Evolutionary conservation across 2,888 invertebrate genomes (phyloP).

Genomic region (Trachelus tabidus): DNA sequence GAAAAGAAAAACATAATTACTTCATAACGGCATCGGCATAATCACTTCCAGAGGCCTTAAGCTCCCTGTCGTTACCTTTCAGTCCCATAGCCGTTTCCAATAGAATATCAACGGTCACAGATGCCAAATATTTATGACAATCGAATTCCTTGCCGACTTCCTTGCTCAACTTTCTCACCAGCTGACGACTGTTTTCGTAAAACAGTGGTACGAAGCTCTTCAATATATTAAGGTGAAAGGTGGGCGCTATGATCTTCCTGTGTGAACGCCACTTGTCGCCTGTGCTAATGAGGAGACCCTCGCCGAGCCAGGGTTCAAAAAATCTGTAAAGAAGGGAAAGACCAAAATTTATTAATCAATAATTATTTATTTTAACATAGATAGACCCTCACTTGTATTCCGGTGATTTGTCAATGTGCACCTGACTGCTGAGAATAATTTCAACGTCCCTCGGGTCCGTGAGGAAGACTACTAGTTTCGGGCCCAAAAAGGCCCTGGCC

Average conservation of each 20-base stretch:
- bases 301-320: slow-evolving; percentile 64
- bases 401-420: slow-evolving; percentile 59
- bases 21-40: slow-evolving; percentile 72
- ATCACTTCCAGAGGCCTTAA: slow-evolving; percentile 67
- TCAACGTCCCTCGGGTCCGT: slow-evolving; percentile 59
- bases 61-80: slow-evolving; percentile 52
- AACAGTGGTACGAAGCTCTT: slow-evolving; percentile 69
- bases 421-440: slow-evolving; percentile 56
- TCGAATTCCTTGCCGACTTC: slow-evolving; percentile 67
- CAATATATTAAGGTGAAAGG: slow-evolving; percentile 68
- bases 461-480: slow-evolving; percentile 55
- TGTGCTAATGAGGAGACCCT: slow-evolving; percentile 60
- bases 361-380: not conserved
- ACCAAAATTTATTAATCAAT: not conserved
- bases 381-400: slow-evolving; percentile 54
- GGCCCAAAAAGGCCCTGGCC: slow-evolving; percentile 52
- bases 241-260: slow-evolving; percentile 69
- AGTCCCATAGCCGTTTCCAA: slow-evolving; percentile 72
- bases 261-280: slow-evolving; percentile 69
- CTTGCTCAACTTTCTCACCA: slow-evolving; percentile 60
- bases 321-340: slow-evolving; percentile 36
- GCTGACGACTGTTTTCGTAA: slow-evolving; percentile 65
- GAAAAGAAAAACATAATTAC: slow-evolving; percentile 53
- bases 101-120: slow-evolving; percentile 68
- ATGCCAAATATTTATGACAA: slow-evolving; percentile 68